Evolutionary conservation across 1,140 invertebrate species (phyloP), one percentile per base, ranked within the genome.

Genomic region (Drosophila parabipectinata): DNA sequence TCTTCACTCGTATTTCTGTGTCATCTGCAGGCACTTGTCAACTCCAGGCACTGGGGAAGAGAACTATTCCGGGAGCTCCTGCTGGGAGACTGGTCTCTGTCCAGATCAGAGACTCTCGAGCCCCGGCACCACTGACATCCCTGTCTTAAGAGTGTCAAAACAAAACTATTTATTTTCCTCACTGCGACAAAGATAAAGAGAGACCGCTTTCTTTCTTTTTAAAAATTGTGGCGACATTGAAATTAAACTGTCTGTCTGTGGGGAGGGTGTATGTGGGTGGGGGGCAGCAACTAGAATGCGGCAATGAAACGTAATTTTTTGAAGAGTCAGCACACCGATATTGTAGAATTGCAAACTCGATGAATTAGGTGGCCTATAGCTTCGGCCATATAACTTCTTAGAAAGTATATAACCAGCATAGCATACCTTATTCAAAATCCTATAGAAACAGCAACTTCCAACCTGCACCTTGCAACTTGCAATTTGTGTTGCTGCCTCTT

Each of bases 121-220:
- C 18, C 18, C 1, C 1, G 18, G 18, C 18, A 18, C 18, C 18
- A 68, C 54, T 75, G 71, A 75, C 61, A 54, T 57, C 54, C 28
- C 21, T 51, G 62, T 63, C 73, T 76, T 76, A 76, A 59, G 72
- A 76, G 72, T 76, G 73, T 76, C 73, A 76, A 76, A 76, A 76
- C 73, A 76, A 76, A 76, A 76, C 73, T 76, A 76, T 76, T 76
- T 76, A 68, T 76, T 76, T 75, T 54, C 50, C 62, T 67, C 61
- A 60, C 41, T 37, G 45, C 45, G 63, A 67, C 63, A 67, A 34
- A 44, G 63, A 66, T 59, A 41, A 63, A 62, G 63, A 39, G 62
- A 9, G 56, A 12, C 32, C 55, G 48, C 51, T 62, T 73, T 48
- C 58, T 73, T 28, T 28, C 26, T 28, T 28, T 28, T 28, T 28